Evolutionary conservation across 2,113 vertebrate genomes (phyloP).

Genomic region (Elaphurus davidianus): DNA sequence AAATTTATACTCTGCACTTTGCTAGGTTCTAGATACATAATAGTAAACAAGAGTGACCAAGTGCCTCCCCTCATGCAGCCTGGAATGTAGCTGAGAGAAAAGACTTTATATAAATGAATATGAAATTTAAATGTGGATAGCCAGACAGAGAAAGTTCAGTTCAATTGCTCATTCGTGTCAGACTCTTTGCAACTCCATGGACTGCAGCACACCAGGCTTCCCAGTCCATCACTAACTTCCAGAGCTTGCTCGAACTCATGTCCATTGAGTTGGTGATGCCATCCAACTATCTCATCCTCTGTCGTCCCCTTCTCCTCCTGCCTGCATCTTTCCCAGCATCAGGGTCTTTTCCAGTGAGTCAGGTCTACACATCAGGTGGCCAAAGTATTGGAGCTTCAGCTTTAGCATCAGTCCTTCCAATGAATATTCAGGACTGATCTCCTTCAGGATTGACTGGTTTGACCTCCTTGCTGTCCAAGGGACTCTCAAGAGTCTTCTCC

Average conservation of each 20-base stretch:
- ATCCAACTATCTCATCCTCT: neutral
- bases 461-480: neutral
- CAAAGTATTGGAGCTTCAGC: neutral
- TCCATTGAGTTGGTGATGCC: neutral
- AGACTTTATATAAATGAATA: neutral
- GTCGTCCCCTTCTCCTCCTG: neutral
- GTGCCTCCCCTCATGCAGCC: neutral
- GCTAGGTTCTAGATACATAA: neutral
- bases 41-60: neutral
- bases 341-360: neutral
- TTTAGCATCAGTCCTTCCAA: neutral
- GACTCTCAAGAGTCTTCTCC: neutral
- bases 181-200: rapidly evolving
- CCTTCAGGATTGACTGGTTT: neutral
- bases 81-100: neutral
- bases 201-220: neutral
- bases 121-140: neutral
- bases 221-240: neutral
- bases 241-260: neutral
- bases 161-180: rapidly evolving
- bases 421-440: neutral
- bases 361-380: rapidly evolving
- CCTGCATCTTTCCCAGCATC: neutral
- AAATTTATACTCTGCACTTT: neutral
- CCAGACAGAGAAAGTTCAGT: neutral